Conservation (phyloP, 2,797 vertebrate genomes). For the Carapus acus region DNA sequence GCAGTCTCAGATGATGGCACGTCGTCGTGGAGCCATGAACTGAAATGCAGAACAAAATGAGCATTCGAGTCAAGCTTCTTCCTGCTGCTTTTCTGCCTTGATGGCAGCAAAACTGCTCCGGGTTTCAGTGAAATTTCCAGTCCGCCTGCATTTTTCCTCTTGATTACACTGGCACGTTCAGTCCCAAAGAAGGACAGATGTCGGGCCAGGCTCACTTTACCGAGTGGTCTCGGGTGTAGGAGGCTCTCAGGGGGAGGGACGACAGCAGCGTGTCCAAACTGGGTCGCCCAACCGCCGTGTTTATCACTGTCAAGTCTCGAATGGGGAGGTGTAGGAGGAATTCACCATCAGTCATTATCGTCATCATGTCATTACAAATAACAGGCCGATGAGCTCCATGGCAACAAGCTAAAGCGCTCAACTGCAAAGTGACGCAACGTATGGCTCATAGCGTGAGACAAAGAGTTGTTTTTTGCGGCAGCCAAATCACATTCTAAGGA, state of each 20-base stretch:
- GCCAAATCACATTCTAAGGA: background rate
- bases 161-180: too few relatives aligned
- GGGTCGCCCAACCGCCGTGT: conserved; percentile 21
- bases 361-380: conserved; percentile 38
- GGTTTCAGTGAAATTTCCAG: background rate
- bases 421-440: conserved; percentile 5
- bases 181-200: conserved; percentile 2
- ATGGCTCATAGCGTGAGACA: background rate
- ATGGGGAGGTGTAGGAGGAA: conserved; percentile 38
- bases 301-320: conserved; percentile 24
- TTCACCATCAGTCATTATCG: conserved; percentile 20
- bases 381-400: conserved; percentile 34
- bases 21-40: too few relatives aligned
- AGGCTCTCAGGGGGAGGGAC: background rate
- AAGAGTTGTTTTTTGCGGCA: background rate
- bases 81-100: too few relatives aligned
- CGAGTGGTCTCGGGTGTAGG: conserved; percentile 12
- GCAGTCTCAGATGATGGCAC: background rate
- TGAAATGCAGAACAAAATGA: too few relatives aligned
- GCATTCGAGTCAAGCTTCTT: background rate
- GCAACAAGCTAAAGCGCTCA: conserved; percentile 21
- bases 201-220: conserved; percentile 16
- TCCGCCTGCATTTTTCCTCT: too few relatives aligned
- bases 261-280: conserved; percentile 31
- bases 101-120: background rate